A percentile compares a stretch with the other conserved stretches of the same genome.
Conservation (phyloP, 23 tunicate genomes). For the Botrylloides violaceus region DNA sequence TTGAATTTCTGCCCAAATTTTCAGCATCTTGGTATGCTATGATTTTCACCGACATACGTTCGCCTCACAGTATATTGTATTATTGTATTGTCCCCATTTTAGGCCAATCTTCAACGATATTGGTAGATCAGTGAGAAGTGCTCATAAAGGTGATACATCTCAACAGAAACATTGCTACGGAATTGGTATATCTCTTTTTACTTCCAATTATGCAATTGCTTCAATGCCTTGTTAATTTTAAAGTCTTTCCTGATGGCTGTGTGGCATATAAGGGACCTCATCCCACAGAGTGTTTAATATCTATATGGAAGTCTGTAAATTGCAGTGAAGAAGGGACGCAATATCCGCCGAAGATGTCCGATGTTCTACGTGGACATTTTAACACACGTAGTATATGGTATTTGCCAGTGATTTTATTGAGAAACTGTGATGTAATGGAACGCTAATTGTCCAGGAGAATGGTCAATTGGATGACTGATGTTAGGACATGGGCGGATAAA, state of each 20-base stretch:
- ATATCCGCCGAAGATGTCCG: background rate
- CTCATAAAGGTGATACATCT: background rate
- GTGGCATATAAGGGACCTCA: conserved; percentile 7
- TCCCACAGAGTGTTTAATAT: conserved; percentile 1
- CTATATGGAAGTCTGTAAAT: conserved; percentile 7
- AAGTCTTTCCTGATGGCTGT: conserved; percentile 14
- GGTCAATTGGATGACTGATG: too few relatives aligned
- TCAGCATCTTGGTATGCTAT: too few relatives aligned
- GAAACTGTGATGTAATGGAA: too few relatives aligned
- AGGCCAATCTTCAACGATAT: background rate
- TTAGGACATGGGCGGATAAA: background rate
- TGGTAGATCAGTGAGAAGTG: background rate
- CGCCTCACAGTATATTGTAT: too few relatives aligned
- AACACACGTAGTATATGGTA: too few relatives aligned
- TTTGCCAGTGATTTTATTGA: too few relatives aligned
- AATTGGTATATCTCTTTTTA: background rate
- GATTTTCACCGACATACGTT: too few relatives aligned
- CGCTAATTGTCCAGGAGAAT: too few relatives aligned
- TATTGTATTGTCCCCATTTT: background rate
- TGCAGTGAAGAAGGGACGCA: background rate
- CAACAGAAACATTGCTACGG: conserved; percentile 7
- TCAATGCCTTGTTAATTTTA: background rate
- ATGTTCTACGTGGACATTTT: too few relatives aligned
- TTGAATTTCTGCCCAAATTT: too few relatives aligned
- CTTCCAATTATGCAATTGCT: background rate